A percentile compares a stretch with the other conserved stretches of the same genome.
These are phyloP conservation scores for Paralichthys olivaceus DNA, from an alignment of 2,113 vertebrate genomes.

Conservation along the genomic window DNA sequence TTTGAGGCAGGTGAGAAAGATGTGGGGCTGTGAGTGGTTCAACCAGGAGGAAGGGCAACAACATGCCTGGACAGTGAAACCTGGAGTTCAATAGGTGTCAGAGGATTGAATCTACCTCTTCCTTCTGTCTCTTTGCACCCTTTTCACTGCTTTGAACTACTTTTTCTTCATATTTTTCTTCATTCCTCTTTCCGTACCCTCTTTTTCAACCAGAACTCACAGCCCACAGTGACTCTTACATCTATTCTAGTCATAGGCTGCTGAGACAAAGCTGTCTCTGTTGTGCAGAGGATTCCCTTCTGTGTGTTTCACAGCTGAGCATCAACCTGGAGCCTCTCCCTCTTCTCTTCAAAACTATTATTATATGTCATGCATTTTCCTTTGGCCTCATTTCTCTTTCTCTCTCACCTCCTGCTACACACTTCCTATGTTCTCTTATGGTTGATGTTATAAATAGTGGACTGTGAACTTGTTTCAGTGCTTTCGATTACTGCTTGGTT, in stretches of 20 bases:
- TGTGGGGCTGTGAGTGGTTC: constrained; percentile 5
- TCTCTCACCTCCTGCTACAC: constrained; percentile 18
- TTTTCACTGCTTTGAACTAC: constrained; percentile 3
- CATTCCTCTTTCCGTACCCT: not conserved
- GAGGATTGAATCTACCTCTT: not conserved
- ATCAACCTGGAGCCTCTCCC: constrained; percentile 56
- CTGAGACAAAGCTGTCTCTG: constrained; percentile 61
- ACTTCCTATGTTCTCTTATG: constrained; percentile 17
- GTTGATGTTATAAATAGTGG: constrained; percentile 46
- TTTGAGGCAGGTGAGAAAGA: constrained; percentile 37
- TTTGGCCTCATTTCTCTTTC: constrained; percentile 38
- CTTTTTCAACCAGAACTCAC: not conserved
- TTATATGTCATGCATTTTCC: constrained; percentile 28
- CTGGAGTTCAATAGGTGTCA: not conserved
- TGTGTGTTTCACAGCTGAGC: constrained; percentile 41
- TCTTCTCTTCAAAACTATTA: constrained; percentile 49
- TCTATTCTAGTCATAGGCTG: constrained; percentile 35
- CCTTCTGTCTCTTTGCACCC: not conserved
- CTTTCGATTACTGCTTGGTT: not conserved
- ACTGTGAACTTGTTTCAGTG: constrained; percentile 19
- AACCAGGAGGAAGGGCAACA: constrained; percentile 12
- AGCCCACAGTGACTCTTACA: constrained; percentile 16
- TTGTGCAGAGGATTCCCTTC: constrained; percentile 54
- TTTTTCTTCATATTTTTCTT: not conserved
- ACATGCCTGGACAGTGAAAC: constrained; percentile 21